Percentiles rank a stretch among this genome's conserved stretches.
Conservation (phyloP, 2,888 invertebrate genomes). For the Dorcus hopei region DNA sequence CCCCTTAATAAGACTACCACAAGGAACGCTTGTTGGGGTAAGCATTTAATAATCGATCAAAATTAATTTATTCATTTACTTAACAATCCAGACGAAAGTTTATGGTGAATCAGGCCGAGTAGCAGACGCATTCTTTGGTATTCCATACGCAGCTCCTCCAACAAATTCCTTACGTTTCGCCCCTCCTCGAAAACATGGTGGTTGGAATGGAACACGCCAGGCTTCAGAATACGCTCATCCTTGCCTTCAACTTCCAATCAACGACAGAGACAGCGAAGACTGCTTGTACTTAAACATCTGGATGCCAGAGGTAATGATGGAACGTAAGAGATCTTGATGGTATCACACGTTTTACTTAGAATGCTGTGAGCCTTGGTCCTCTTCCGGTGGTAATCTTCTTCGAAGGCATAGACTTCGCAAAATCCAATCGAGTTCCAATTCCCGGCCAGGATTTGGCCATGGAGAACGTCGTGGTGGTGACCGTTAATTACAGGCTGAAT, state of each 20-base stretch:
- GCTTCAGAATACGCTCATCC: slow-evolving; percentile 69
- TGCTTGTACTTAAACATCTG: slow-evolving; percentile 90
- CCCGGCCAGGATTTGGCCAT: slow-evolving; percentile 72
- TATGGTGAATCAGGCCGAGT: slow-evolving; percentile 61
- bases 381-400: slow-evolving; percentile 69
- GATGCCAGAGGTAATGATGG: slow-evolving; percentile 66
- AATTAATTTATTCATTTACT: not conserved
- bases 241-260: slow-evolving; percentile 60
- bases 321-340: not conserved
- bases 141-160: slow-evolving; percentile 80
- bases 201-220: slow-evolving; percentile 67
- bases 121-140: slow-evolving; percentile 69
- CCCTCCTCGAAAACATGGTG: slow-evolving; percentile 66
- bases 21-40: slow-evolving; percentile 61
- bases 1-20: slow-evolving; percentile 54
- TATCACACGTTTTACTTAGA: slow-evolving; percentile 24
- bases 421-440: slow-evolving; percentile 49
- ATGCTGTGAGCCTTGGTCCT: slow-evolving; percentile 48
- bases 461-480: slow-evolving; percentile 68
- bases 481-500: slow-evolving; percentile 67
- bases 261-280: slow-evolving; percentile 62
- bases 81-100: slow-evolving; percentile 57
- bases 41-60: slow-evolving; percentile 34
- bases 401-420: slow-evolving; percentile 62
- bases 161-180: slow-evolving; percentile 71